Percentiles rank a stretch among this genome's conserved stretches.
Conservation (phyloP, 2,113 vertebrate species). For the Danio rerio region DNA sequence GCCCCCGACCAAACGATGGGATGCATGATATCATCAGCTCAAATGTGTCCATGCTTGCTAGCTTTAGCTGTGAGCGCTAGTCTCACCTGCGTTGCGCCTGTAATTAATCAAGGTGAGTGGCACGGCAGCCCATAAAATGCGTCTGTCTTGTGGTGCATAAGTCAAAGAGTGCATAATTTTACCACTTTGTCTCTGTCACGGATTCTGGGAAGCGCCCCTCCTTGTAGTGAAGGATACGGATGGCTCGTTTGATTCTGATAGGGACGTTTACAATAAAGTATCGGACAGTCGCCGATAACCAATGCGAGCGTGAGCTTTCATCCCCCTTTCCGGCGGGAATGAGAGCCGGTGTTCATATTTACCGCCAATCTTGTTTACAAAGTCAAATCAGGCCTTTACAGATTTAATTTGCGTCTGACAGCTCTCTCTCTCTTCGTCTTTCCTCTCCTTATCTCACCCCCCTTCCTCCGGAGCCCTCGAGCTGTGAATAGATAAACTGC, state of each 20-base stretch:
- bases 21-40: slow-evolving; percentile 49
- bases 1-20: slow-evolving; percentile 5
- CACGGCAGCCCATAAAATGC: slow-evolving; percentile 9
- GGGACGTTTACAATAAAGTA: slow-evolving; percentile 59
- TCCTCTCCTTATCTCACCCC: slow-evolving; percentile 3
- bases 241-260: slow-evolving; percentile 61
- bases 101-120: slow-evolving; percentile 39
- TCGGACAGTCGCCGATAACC: slow-evolving; percentile 59
- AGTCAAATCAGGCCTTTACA: slow-evolving; percentile 72
- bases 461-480: slow-evolving; percentile 49
- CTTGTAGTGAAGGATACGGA: slow-evolving; percentile 58
- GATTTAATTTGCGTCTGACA: slow-evolving; percentile 70
- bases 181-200: slow-evolving; percentile 41
- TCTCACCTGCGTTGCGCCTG: slow-evolving; percentile 28
- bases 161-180: slow-evolving; percentile 46
- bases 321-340: slow-evolving; percentile 26
- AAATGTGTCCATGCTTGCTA: slow-evolving; percentile 44
- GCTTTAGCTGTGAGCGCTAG: slow-evolving; percentile 28
- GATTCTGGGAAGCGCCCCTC: slow-evolving; percentile 1
- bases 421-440: slow-evolving; percentile 50
- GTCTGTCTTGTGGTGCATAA: slow-evolving; percentile 22
- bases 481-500: slow-evolving; percentile 61
- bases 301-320: background rate
- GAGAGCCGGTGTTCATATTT: slow-evolving; percentile 63
- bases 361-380: slow-evolving; percentile 71